These are phyloP conservation scores for Heptranchias perlo DNA, from an alignment of 2,113 vertebrate species.

Conservation along the genomic window DNA sequence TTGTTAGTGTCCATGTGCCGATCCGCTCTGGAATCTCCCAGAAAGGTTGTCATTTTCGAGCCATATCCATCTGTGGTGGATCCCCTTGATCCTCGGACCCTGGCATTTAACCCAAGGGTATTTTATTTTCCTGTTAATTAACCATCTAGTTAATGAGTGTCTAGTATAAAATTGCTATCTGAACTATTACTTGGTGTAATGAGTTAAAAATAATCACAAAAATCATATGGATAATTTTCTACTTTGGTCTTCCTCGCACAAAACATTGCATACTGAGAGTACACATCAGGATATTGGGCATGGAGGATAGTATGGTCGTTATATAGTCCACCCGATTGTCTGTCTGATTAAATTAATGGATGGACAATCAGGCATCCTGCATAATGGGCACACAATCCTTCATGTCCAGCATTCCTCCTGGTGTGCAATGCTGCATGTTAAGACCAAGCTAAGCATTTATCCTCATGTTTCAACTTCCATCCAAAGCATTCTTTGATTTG, in stretches of 20 bases:
- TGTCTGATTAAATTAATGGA: background rate
- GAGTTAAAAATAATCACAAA: background rate
- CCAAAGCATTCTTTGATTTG: background rate
- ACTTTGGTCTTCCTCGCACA: background rate
- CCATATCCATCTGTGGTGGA: slow-evolving; percentile 89
- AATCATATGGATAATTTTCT: background rate
- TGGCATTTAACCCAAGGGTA: slow-evolving; percentile 87
- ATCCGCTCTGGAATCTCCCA: slow-evolving; percentile 79
- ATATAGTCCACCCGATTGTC: background rate
- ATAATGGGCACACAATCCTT: background rate
- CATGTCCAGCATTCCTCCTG: background rate
- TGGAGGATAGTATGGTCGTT: background rate
- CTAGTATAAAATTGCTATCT: background rate
- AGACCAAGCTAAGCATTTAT: background rate
- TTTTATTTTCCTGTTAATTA: slow-evolving; percentile 41
- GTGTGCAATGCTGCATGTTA: background rate
- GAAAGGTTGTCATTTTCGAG: slow-evolving; percentile 87
- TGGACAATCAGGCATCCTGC: background rate
- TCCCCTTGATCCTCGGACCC: slow-evolving; percentile 75
- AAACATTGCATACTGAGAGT: background rate
- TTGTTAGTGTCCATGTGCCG: slow-evolving; percentile 83
- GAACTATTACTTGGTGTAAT: background rate
- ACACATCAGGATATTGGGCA: background rate
- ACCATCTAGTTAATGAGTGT: background rate
- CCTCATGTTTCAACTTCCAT: background rate